Percentiles rank a stretch among this genome's conserved stretches.
phyloP scores from a whole-genome alignment of 92 coral and sea anemone species.

The Epizoanthus rinbou region DNA sequence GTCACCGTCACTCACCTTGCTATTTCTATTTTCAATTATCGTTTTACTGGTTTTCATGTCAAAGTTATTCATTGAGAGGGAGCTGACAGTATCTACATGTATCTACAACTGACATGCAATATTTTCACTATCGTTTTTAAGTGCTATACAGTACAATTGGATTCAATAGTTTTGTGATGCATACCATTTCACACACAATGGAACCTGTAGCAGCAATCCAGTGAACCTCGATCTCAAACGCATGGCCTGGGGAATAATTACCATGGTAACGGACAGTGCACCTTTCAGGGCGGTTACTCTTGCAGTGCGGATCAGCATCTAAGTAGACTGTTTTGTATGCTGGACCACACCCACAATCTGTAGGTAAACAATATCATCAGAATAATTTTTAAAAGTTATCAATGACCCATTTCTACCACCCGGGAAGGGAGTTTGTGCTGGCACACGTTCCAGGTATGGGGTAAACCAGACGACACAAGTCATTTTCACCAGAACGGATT shows the following conservation, averaged over 20 bases:
- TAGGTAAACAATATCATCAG: not conserved
- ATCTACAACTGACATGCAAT: no score
- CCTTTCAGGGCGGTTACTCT: slow-evolving; percentile 92
- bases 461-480: no score
- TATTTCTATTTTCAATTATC: no score
- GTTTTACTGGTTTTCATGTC: no score
- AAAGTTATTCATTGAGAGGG: no score
- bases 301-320: slow-evolving; percentile 74
- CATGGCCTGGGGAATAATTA: slow-evolving; percentile 77
- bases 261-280: slow-evolving; percentile 97
- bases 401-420: not conserved
- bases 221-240: slow-evolving; percentile 90
- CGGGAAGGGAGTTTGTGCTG: no score
- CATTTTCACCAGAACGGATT: no score
- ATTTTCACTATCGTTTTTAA: no score
- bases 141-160: not conserved
- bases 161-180: not conserved
- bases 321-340: slow-evolving; percentile 79
- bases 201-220: slow-evolving; percentile 97
- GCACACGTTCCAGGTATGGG: no score
- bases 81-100: no score
- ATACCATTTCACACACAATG: slow-evolving; percentile 84
- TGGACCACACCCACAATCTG: slow-evolving; percentile 70
- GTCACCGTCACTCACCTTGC: no score
- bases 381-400: not conserved